Evolutionary conservation across 2,888 invertebrate genomes (phyloP).

Genomic region (Ormia ochracea): DNA sequence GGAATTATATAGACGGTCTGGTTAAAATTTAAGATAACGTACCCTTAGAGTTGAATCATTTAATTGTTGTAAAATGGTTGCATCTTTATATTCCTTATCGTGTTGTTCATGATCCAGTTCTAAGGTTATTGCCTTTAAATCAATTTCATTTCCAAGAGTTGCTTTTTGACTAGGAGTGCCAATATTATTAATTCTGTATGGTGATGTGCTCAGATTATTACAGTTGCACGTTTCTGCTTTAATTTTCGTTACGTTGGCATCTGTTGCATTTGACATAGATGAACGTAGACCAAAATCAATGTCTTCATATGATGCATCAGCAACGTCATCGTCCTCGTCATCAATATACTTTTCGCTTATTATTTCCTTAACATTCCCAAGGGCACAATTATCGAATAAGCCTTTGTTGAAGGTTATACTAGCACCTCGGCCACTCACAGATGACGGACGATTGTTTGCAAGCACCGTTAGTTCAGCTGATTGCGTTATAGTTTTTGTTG

Average conservation of each 20-base stretch:
- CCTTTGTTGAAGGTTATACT: conserved; percentile 1
- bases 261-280: conserved; percentile 11
- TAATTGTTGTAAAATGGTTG: conserved; percentile 57
- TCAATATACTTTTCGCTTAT: conserved; percentile 16
- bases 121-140: conserved; percentile 32
- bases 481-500: background rate
- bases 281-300: conserved; percentile 64
- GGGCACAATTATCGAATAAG: conserved; percentile 22
- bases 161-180: conserved; percentile 22
- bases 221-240: background rate
- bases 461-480: conserved; percentile 36
- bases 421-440: conserved; percentile 19
- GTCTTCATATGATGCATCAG: conserved; percentile 62
- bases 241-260: background rate
- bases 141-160: conserved; percentile 13
- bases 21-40: conserved; percentile 2
- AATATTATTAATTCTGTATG: conserved; percentile 6
- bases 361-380: conserved; percentile 22
- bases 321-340: conserved; percentile 54
- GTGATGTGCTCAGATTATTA: conserved; percentile 14
- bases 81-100: conserved; percentile 32
- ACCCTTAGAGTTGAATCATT: conserved; percentile 60
- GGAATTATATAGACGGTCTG: background rate
- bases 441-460: conserved; percentile 6
- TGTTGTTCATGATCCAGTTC: conserved; percentile 14